Percentiles rank a stretch among this genome's conserved stretches.
These are phyloP conservation scores for Conops quadrifasciatus DNA, from an alignment of 2,888 invertebrate species.

Conservation along the genomic window DNA sequence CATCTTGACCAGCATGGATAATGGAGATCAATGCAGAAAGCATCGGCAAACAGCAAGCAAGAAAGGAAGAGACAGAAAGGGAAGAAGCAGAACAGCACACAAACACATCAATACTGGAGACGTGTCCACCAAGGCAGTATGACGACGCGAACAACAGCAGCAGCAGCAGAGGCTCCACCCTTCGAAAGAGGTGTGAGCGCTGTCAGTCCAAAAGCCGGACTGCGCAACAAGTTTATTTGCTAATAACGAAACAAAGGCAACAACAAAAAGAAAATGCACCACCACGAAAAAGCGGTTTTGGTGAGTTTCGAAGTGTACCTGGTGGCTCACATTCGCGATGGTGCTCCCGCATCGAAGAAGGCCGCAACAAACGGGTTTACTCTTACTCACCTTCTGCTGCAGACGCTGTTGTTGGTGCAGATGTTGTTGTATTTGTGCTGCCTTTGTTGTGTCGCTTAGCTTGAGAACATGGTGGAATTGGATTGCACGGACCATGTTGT, in stretches of 20 bases:
- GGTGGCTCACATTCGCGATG: not conserved
- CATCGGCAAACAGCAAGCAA: not conserved
- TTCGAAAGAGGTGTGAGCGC: not conserved
- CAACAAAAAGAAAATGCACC: not conserved
- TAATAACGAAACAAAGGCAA: not conserved
- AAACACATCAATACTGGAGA: too few relatives aligned
- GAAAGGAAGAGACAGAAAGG: not conserved
- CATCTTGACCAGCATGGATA: slow-evolving; percentile 25
- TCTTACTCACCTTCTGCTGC: not conserved
- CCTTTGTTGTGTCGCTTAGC: not conserved
- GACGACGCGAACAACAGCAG: not conserved
- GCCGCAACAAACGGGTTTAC: not conserved
- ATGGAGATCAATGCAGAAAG: slow-evolving; percentile 19
- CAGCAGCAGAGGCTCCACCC: slow-evolving; percentile 19
- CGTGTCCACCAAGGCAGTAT: not conserved
- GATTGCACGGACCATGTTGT: too few relatives aligned
- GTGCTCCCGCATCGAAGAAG: not conserved
- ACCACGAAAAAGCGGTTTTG: slow-evolving; percentile 23
- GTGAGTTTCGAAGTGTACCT: slow-evolving; percentile 17
- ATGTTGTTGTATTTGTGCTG: not conserved
- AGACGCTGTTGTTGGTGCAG: not conserved
- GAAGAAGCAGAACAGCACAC: too few relatives aligned
- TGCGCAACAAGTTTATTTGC: slow-evolving; percentile 15
- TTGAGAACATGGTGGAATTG: too few relatives aligned
- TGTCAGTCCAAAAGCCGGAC: slow-evolving; percentile 1